Base-by-base conservation (phyloP, 2,113 vertebrate species). In the Microcebus tavaratra region DNA sequence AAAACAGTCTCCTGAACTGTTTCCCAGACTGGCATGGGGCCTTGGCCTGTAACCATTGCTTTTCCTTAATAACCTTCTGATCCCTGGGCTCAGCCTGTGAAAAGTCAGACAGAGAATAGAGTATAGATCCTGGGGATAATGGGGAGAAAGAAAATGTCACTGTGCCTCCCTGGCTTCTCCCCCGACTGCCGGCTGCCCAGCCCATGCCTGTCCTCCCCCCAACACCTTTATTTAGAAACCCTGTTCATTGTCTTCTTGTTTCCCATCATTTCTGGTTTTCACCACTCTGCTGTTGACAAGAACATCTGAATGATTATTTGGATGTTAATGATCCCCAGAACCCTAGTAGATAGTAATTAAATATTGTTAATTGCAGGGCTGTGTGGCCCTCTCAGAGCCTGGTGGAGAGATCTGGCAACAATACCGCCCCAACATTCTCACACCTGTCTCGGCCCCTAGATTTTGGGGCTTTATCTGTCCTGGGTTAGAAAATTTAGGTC, bases 261-360 rank as follows among this genome's bases (percentile, higher is more conserved):
- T 96, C 88, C 48, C 31, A 75, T 96, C 93, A 68, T 75, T 93
- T 96, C 83, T 97, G 70, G 10, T 93, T 97, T 90, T 91, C 4
- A 91, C 91, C 15, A 12, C 67, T 95, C 97, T 65, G 48, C 29
- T 92, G 78, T 90, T 94, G 76, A 96, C 31, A 48, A 50, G 72
- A 88, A 68, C 67, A 87, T 96, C 29, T 70, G 81, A 96, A 85
- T 92, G 88, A 83, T 96, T 95, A 90, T 94, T 95, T 95, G 50
- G 75, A 85, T 96, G 93, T 92, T 94, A 97, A 97, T 95, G 88
- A 91, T 83, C 61, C 61, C 27, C 81, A 93, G 87, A 88, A 86
- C 21, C 55, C 34, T 80, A 55, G 90, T 90, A 95, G 95, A 17
- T 96, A 88, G 84, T 97, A 96, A 97, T 97, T 97, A 98, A 94